phyloP scores from a whole-genome alignment of 2,113 vertebrate species.

The Phaetusa simplex region DNA sequence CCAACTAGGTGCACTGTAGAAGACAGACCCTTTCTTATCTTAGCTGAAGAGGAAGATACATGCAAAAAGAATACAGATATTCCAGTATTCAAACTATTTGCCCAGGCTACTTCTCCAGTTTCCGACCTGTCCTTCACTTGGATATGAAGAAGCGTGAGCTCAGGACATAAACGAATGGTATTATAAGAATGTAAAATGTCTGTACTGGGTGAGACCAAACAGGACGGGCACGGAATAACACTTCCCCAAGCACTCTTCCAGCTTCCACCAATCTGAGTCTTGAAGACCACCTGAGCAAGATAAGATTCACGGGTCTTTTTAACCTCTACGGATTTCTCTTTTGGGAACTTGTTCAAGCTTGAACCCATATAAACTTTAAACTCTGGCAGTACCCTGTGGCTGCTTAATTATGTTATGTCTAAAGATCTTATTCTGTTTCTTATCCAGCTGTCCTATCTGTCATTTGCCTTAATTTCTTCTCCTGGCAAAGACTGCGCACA shows the following conservation, averaged over 20 bases:
- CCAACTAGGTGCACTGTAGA: neutral
- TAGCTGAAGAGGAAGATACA: neutral
- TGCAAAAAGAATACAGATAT: neutral
- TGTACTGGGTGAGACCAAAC: neutral
- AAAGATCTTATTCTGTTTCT: neutral
- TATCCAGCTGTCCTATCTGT: neutral
- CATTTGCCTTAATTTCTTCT: neutral
- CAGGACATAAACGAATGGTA: neutral
- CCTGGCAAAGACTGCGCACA: neutral
- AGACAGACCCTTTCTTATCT: neutral
- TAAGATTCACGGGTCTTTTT: neutral
- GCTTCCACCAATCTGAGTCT: neutral
- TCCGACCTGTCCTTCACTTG: neutral
- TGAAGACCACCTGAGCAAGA: neutral
- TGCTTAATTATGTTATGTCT: neutral
- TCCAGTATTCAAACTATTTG: neutral
- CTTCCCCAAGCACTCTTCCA: neutral
- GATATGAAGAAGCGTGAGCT: neutral
- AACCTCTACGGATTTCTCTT: neutral
- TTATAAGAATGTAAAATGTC: neutral
- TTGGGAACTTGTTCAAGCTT: neutral
- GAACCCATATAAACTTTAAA: neutral
- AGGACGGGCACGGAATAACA: neutral
- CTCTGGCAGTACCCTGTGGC: neutral
- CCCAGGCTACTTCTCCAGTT: neutral